Evolutionary conservation across 2,888 invertebrate species (phyloP), one percentile per base, ranked within the genome.

Genomic region (Sinelater perroti): DNA sequence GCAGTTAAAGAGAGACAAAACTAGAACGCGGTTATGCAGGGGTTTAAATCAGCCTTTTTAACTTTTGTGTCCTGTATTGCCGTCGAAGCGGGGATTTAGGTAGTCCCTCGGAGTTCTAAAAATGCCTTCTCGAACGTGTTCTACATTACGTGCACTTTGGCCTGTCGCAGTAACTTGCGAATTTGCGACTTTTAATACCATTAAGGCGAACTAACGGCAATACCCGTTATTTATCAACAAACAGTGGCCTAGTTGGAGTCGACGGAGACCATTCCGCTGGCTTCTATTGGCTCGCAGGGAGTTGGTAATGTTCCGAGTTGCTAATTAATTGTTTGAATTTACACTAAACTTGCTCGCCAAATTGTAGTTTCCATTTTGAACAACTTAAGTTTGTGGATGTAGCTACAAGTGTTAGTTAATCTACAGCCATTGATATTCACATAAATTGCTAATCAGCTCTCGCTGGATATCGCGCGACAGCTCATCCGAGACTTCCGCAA

Each of bases 291-390:
- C 58, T 62, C 61, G 60, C 57, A 56, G 63, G 64, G 64, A 62
- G 64, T 63, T 44, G 28, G 56, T 60, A 66, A 67, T 65, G 69
- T 63, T 69, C 68, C 51, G 66, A 72, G 67, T 71, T 68, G 59
- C 68, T 72, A 72, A 74, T 73, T 73, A 72, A 72, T 73, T 72
- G 72, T 72, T 68, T 63, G 67, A 72, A 72, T 71, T 71, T 70
- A 70, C 68, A 69, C 67, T 66, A 65, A 70, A 71, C 67, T 71
- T 69, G 65, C 63, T 63, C 62, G 64, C 63, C 63, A 64, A 64
- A 56, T 60, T 62, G 55, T 62, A 57, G 64, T 62, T 60, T 54
- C 57, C 42, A 59, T 59, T 62, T 58, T 45, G 47, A 40, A 40
- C 35, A 60, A 44, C 57, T 57, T 17, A 57, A 61, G 50, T 61